These are phyloP conservation scores for Lophius piscatorius DNA, from an alignment of 2,113 vertebrate genomes.

Conservation along the genomic window DNA sequence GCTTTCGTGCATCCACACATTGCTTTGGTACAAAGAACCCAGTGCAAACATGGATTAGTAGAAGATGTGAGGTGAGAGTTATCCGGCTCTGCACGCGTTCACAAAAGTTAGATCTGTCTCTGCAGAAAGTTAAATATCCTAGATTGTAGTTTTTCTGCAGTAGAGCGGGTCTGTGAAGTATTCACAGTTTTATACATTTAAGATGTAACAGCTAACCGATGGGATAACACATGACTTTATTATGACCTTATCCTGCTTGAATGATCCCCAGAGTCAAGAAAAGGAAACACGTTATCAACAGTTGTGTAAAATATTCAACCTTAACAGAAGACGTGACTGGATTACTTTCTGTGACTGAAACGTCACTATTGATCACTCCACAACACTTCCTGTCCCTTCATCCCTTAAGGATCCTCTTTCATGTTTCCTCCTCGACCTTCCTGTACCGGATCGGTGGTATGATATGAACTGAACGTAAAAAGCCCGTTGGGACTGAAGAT, in stretches of 20 bases:
- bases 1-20: slow-evolving; percentile 53
- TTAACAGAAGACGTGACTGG: background rate
- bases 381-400: slow-evolving; percentile 23
- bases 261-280: no score
- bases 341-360: slow-evolving; percentile 24
- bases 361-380: slow-evolving; percentile 38
- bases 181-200: no score
- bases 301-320: no score
- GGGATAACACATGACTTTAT: no score
- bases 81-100: slow-evolving; percentile 11
- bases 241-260: no score
- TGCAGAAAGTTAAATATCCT: slow-evolving; percentile 22
- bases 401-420: slow-evolving; percentile 49
- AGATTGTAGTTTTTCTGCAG: slow-evolving; percentile 6
- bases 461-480: slow-evolving; percentile 32
- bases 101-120: slow-evolving; percentile 27
- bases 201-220: no score
- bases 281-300: no score
- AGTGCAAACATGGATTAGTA: slow-evolving; percentile 48
- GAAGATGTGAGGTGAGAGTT: slow-evolving; percentile 29
- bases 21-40: slow-evolving; percentile 43
- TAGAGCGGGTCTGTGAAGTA: background rate
- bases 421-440: slow-evolving; percentile 27
- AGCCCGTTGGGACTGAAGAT: slow-evolving; percentile 9
- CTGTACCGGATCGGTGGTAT: slow-evolving; percentile 15